phyloP scores from a whole-genome alignment of 2,888 invertebrate species.

The Latheticus oryzae region DNA sequence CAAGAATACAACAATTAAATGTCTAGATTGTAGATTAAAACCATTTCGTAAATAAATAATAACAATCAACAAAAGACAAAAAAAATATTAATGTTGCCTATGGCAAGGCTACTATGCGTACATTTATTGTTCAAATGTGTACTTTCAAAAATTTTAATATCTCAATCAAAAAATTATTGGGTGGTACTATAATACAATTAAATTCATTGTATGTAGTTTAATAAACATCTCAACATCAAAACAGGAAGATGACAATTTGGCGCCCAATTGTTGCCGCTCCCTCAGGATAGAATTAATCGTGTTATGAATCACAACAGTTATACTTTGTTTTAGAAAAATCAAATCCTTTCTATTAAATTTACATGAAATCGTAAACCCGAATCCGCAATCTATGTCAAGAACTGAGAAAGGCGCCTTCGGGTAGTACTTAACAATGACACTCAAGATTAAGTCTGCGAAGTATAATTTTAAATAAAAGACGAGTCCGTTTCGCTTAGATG shows the following conservation, averaged over 20 bases:
- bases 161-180: slow-evolving; percentile 21
- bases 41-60: slow-evolving; percentile 27
- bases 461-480: slow-evolving; percentile 8
- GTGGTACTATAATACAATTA: neutral
- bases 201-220: neutral
- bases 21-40: too few relatives aligned
- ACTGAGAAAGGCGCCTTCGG: slow-evolving; percentile 1
- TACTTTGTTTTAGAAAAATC: too few relatives aligned
- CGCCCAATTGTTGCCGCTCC: slow-evolving; percentile 37
- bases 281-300: slow-evolving; percentile 18
- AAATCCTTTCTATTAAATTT: slow-evolving; percentile 2
- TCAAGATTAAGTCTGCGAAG: too few relatives aligned
- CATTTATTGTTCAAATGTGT: slow-evolving; percentile 43
- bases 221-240: slow-evolving; percentile 17
- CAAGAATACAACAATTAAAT: too few relatives aligned
- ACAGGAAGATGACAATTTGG: slow-evolving; percentile 39
- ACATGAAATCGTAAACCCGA: slow-evolving; percentile 5
- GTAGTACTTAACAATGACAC: slow-evolving; percentile 15
- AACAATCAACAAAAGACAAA: slow-evolving; percentile 25
- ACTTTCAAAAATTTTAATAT: slow-evolving; percentile 43
- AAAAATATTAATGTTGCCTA: slow-evolving; percentile 17
- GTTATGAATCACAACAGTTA: too few relatives aligned
- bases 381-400: slow-evolving; percentile 9
- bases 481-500: slow-evolving; percentile 12
- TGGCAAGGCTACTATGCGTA: slow-evolving; percentile 45